These are phyloP conservation scores for Zoanthus sociatus DNA, from an alignment of 92 coral and sea anemone genomes.

Conservation along the genomic window DNA sequence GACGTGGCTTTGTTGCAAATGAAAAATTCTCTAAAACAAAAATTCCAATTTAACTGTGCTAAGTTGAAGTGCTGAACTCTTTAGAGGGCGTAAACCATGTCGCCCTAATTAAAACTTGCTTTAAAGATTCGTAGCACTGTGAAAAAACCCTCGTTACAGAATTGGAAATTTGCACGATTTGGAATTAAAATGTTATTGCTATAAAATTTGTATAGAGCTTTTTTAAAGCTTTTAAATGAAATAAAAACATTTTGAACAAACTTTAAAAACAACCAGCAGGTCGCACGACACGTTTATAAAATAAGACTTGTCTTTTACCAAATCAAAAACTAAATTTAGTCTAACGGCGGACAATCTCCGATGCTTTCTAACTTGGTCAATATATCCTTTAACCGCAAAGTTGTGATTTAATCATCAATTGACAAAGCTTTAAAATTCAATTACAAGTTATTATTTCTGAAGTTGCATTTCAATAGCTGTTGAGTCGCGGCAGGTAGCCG, in stretches of 20 bases:
- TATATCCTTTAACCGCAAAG: slow-evolving; percentile 21
- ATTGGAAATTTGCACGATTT: background rate
- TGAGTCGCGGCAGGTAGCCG: slow-evolving; percentile 41
- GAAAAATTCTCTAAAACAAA: background rate
- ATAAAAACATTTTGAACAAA: slow-evolving; percentile 44
- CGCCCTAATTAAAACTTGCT: background rate
- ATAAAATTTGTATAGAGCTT: slow-evolving; percentile 28
- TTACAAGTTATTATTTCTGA: slow-evolving; percentile 32
- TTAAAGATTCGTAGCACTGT: background rate
- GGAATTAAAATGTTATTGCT: slow-evolving; percentile 14
- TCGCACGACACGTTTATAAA: slow-evolving; percentile 22
- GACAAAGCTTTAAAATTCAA: slow-evolving; percentile 27
- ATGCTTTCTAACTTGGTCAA: slow-evolving; percentile 27
- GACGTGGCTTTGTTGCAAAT: slow-evolving; percentile 39
- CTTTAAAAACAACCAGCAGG: slow-evolving; percentile 43
- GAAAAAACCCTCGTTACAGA: background rate
- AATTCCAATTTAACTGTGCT: background rate
- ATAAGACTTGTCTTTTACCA: slow-evolving; percentile 15
- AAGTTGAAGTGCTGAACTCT: background rate
- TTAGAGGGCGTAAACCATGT: slow-evolving; percentile 3
- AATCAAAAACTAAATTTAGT: slow-evolving; percentile 18
- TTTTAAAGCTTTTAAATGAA: background rate
- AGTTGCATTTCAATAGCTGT: slow-evolving; percentile 36
- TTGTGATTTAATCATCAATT: slow-evolving; percentile 31
- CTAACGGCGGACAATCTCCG: slow-evolving; percentile 29